These are phyloP conservation scores for Romanogobio albipinnatus DNA, from an alignment of 2,113 vertebrate genomes.

Conservation along the genomic window DNA sequence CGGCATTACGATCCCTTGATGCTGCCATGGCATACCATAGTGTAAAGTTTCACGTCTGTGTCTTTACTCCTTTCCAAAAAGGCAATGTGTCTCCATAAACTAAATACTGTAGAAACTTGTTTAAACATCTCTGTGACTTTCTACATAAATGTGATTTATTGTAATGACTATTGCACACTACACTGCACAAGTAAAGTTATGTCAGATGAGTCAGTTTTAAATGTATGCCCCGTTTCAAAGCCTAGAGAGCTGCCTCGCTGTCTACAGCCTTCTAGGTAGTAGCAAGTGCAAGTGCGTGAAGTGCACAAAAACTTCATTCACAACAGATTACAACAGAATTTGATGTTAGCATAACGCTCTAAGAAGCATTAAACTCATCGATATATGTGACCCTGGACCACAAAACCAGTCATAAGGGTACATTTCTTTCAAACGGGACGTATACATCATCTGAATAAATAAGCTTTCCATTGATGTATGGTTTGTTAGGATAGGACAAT, in stretches of 20 bases:
- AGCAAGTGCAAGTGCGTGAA: background rate
- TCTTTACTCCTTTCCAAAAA: slow-evolving; percentile 18
- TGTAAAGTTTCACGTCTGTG: slow-evolving; percentile 27
- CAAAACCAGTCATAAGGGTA: too few species aligned
- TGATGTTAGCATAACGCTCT: background rate
- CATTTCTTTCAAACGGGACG: too few species aligned
- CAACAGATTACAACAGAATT: background rate
- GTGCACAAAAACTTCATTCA: background rate
- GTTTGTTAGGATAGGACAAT: too few species aligned
- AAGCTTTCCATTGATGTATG: too few species aligned
- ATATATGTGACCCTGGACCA: background rate
- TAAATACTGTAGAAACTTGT: slow-evolving; percentile 35
- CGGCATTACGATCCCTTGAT: slow-evolving; percentile 24
- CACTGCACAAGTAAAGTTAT: background rate
- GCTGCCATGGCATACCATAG: slow-evolving; percentile 26
- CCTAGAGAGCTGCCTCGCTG: background rate
- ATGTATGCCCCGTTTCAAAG: background rate
- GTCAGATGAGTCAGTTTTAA: slow-evolving; percentile 8
- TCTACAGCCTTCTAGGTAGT: background rate
- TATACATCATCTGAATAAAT: too few species aligned
- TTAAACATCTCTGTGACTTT: slow-evolving; percentile 34
- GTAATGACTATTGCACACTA: slow-evolving; percentile 2
- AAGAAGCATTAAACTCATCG: background rate
- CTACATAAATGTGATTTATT: slow-evolving; percentile 39
- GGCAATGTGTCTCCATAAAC: slow-evolving; percentile 28